A percentile compares a stretch with the other conserved stretches of the same genome.
phyloP scores from a whole-genome alignment of 2,797 vertebrate species.

The Euthynnus affinis region DNA sequence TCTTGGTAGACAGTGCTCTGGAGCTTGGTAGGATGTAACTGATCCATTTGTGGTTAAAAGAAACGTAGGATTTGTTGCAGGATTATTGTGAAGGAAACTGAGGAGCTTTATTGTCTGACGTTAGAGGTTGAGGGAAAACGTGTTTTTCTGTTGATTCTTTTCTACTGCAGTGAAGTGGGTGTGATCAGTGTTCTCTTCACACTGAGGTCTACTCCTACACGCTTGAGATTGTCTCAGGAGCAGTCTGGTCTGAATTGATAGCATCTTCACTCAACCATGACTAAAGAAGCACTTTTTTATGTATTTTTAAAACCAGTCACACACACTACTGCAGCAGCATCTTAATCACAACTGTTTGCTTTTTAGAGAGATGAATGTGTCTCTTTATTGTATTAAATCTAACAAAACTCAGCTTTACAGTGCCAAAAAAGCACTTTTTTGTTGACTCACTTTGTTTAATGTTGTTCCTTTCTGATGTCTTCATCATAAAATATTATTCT shows the following conservation, averaged over 20 bases:
- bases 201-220: not conserved
- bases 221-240: constrained; percentile 20
- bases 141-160: not conserved
- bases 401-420: not conserved
- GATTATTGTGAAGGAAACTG: not conserved
- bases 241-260: constrained; percentile 1
- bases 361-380: not conserved
- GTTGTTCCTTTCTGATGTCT: not conserved
- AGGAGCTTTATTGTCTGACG: not conserved
- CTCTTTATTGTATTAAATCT: not conserved
- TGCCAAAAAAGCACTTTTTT: too few species aligned
- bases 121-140: constrained; percentile 10
- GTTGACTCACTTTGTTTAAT: too few species aligned
- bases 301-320: not conserved
- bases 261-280: not conserved
- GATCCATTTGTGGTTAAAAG: not conserved
- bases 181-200: not conserved
- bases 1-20: not conserved
- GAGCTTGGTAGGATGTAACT: not conserved
- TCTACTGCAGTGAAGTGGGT: not conserved
- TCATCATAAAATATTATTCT: not conserved
- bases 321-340: constrained; percentile 3
- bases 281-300: not conserved
- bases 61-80: not conserved
- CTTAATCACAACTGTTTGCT: not conserved